Percentiles rank a stretch among this genome's conserved stretches.
These are phyloP conservation scores for Carlito syrichta DNA, from an alignment of 2,113 vertebrate genomes.

Conservation along the genomic window DNA sequence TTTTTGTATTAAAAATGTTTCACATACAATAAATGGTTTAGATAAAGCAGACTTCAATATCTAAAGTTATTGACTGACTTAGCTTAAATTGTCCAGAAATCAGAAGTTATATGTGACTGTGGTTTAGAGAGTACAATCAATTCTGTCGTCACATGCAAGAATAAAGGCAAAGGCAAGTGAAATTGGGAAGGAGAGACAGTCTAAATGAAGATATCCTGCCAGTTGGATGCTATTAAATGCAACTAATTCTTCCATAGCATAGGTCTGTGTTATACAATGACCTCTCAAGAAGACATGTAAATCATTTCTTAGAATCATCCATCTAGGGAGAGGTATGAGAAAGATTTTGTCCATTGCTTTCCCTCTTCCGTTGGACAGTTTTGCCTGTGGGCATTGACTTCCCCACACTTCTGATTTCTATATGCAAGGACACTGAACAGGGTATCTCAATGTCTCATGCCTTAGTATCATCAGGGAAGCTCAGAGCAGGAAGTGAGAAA, in stretches of 20 bases:
- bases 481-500: background rate
- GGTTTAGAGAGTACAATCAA: background rate
- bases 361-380: background rate
- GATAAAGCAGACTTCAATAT: too few relatives aligned
- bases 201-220: background rate
- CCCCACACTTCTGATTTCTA: background rate
- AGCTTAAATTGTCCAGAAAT: background rate
- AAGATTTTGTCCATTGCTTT: background rate
- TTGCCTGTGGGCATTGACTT: background rate
- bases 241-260: background rate
- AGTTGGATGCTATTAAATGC: background rate
- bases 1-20: background rate
- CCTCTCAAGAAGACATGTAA: background rate
- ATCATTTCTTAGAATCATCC: background rate
- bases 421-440: background rate
- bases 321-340: background rate
- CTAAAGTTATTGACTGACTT: background rate
- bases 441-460: background rate
- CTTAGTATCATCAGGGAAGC: background rate
- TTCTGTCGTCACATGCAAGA: too few relatives aligned
- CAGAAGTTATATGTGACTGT: background rate
- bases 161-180: background rate
- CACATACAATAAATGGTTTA: too few relatives aligned
- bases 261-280: background rate
- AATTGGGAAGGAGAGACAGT: background rate